phyloP scores from a whole-genome alignment of 64 coral and sea anemone genomes.

The Trachythela sp. region DNA sequence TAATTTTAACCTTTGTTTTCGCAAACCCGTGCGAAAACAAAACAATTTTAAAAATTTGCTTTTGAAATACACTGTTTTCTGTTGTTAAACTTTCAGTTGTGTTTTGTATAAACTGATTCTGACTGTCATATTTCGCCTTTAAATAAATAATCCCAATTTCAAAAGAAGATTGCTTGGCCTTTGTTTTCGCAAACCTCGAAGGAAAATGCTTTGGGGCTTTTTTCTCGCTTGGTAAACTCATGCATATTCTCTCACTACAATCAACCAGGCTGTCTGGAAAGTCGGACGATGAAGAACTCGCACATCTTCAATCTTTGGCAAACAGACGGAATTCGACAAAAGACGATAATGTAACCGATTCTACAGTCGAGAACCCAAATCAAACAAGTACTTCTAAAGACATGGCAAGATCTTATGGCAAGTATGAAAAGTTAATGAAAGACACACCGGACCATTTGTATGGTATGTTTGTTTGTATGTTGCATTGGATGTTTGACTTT shows the following conservation, averaged over 20 bases:
- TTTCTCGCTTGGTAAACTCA: not conserved
- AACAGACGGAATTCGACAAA: not conserved
- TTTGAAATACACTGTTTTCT: no score
- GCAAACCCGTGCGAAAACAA: no score
- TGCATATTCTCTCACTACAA: not conserved
- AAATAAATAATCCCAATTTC: no score
- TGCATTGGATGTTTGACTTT: not conserved
- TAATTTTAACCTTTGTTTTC: no score
- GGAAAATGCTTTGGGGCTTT: not conserved
- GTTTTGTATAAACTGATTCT: no score
- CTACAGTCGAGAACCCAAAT: not conserved
- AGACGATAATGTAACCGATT: not conserved
- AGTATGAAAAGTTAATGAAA: slow-evolving; percentile 16
- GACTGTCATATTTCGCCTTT: no score
- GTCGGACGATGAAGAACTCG: not conserved
- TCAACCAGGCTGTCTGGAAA: not conserved
- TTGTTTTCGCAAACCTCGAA: no score
- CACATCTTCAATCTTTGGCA: not conserved
- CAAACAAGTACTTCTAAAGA: not conserved
- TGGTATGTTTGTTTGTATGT: slow-evolving; percentile 27
- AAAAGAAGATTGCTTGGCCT: no score
- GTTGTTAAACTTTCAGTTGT: no score
- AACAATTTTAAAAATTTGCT: no score
- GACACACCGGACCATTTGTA: slow-evolving; percentile 48
- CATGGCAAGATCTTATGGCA: slow-evolving; percentile 34